Evolutionary conservation across 2,797 vertebrate genomes (phyloP), one percentile per base, ranked within the genome.

Genomic region (Urocyon cinereoargenteus): DNA sequence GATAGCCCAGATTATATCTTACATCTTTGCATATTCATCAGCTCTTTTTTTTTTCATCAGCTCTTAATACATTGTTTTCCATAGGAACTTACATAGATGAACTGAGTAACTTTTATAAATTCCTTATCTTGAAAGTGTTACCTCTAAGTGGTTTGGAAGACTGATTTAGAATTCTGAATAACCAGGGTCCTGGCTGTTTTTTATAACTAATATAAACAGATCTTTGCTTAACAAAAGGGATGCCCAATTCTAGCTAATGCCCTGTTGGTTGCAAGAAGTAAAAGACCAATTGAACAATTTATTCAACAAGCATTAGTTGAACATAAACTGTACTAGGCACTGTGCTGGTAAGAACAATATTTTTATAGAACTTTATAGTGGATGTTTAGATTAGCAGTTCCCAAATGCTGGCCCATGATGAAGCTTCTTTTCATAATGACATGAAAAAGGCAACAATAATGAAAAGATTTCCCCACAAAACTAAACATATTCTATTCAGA

Each of bases 151-250:
- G 31, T 61, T 84, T 57, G 59, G 18, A 93, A 82, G 26, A 75
- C 59, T 51, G 22, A 64, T 18, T 83, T 72, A 79, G 31, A 59
- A 89, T 83, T 94, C 82, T 88, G 81, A 68, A 34, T 86, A 94
- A 36, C 36, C 24, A 77, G 55, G 4, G 22, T 93, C 86, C 93
- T 95, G 6, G 73, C 40, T 88, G 31, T 93, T 96, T 93, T 62
- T 91, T 93, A 36, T 51, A 85, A 79, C 55, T 66, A 96, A 26
- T 78, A 90, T 13, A 79, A 34, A 57, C 78, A 61, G 22, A 62
- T 86, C 31, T 87, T 59, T 94, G 51, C 61, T 92, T 91, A 94
- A 81, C 36, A 26, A 72, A 91, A 92, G 19, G n/a, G 28, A 55
- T 90, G 34, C 45, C 21, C 34, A 13, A 62, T 93, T 87, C 70